Conservation (phyloP, 2,888 invertebrate genomes). For the Drosophila aldrichi region DNA sequence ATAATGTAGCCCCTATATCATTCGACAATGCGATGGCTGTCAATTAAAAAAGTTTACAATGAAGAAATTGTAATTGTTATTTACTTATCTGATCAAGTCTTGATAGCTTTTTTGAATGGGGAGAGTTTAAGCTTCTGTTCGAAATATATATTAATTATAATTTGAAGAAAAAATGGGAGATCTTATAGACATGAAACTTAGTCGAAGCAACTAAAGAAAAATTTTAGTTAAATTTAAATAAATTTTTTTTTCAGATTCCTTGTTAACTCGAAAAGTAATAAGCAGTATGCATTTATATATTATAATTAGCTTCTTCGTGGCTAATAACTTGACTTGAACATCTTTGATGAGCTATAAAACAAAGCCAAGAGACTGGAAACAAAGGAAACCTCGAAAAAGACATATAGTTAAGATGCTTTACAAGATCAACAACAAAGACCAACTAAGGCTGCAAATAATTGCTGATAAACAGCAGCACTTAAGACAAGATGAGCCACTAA, state of each 20-base stretch:
- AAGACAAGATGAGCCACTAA: not conserved
- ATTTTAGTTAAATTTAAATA: too few species aligned
- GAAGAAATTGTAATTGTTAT: not conserved
- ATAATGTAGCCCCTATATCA: constrained; percentile 10
- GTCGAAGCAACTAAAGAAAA: too few species aligned
- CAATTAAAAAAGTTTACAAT: constrained; percentile 6
- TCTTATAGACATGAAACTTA: too few species aligned
- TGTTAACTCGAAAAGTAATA: too few species aligned
- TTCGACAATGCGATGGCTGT: not conserved
- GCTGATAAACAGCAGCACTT: not conserved
- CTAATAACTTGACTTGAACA: not conserved
- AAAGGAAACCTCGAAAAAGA: constrained; percentile 11
- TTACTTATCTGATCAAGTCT: not conserved
- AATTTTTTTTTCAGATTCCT: too few species aligned
- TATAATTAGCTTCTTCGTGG: not conserved
- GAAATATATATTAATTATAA: too few species aligned
- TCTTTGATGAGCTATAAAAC: not conserved
- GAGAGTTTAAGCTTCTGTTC: not conserved
- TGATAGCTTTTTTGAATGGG: not conserved
- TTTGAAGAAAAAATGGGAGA: too few species aligned
- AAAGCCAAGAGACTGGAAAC: not conserved
- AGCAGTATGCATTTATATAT: not conserved
- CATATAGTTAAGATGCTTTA: constrained; percentile 26
- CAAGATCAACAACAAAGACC: constrained; percentile 8
- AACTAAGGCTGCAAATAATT: not conserved